phyloP scores from a whole-genome alignment of 2,113 vertebrate genomes.

The Rhea pennata region DNA sequence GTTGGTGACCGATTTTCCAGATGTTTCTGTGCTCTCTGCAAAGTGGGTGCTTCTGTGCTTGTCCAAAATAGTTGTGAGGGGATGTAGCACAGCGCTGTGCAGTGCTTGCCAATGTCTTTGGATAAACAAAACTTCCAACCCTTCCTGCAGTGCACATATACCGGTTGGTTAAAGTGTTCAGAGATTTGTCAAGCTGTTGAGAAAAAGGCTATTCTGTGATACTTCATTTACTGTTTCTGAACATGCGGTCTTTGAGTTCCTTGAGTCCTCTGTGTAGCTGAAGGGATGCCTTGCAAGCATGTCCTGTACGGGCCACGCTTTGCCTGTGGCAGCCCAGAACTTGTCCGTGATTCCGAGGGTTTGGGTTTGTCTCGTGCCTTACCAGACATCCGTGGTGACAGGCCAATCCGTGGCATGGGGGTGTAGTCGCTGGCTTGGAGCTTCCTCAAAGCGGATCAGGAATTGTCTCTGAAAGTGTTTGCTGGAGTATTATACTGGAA shows the following conservation, averaged over 20 bases:
- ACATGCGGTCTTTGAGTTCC: not conserved
- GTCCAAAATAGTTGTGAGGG: too few relatives aligned
- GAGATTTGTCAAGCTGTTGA: not conserved
- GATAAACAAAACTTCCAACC: fast-evolving
- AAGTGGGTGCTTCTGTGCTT: not conserved
- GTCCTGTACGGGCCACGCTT: not conserved
- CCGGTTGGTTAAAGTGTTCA: not conserved
- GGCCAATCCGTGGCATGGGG: not conserved
- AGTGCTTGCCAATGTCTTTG: not conserved
- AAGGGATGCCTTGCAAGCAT: not conserved
- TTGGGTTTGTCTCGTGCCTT: not conserved
- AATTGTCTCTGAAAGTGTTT: not conserved
- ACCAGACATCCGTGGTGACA: not conserved
- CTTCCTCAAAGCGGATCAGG: not conserved
- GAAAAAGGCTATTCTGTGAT: not conserved
- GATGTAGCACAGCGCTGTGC: too few relatives aligned
- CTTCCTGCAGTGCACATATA: fast-evolving
- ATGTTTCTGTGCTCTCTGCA: too few relatives aligned
- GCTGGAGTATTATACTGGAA: too few relatives aligned
- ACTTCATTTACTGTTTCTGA: not conserved
- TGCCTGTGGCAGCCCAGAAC: not conserved
- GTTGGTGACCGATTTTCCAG: not conserved
- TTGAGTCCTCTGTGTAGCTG: too few relatives aligned
- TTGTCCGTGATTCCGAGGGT: not conserved
- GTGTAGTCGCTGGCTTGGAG: not conserved